Evolutionary conservation across 2,797 vertebrate species (phyloP).

Genomic region (Betta splendens): DNA sequence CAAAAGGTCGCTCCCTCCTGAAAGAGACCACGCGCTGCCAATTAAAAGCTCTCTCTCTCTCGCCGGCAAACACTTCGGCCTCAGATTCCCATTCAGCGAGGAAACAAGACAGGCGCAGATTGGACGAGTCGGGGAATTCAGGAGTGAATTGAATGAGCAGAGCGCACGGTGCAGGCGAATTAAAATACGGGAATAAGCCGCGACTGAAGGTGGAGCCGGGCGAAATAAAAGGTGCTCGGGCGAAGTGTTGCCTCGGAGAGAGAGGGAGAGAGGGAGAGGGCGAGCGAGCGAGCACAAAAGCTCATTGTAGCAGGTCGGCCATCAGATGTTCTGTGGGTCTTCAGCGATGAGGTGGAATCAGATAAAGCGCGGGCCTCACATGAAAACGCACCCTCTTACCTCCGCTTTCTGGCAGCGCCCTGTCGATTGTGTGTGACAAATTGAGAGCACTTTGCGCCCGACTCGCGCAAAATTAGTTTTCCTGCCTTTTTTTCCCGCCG

Average conservation of each 20-base stretch:
- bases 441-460: constrained; percentile 63
- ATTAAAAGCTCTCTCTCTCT: constrained; percentile 52
- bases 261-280: constrained; percentile 14
- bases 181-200: constrained; percentile 27
- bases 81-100: constrained; percentile 32
- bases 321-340: constrained; percentile 37
- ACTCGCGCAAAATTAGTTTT: constrained; percentile 65
- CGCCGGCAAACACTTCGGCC: constrained; percentile 20
- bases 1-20: constrained; percentile 23
- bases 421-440: constrained; percentile 67
- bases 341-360: constrained; percentile 46
- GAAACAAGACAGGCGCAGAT: constrained; percentile 20
- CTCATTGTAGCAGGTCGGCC: constrained; percentile 32
- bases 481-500: constrained; percentile 48
- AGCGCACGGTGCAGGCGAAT: constrained; percentile 23
- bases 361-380: constrained; percentile 49
- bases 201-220: constrained; percentile 9
- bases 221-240: constrained; percentile 39
- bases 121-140: neutral
- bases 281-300: constrained; percentile 46
- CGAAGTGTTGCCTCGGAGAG: constrained; percentile 22
- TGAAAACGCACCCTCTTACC: constrained; percentile 44
- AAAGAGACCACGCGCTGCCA: constrained; percentile 41
- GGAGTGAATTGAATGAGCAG: constrained; percentile 48
- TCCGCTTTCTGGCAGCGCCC: constrained; percentile 43